These are phyloP conservation scores for Zaprionus bogoriensis DNA, from an alignment of 2,888 invertebrate species.

Conservation along the genomic window DNA sequence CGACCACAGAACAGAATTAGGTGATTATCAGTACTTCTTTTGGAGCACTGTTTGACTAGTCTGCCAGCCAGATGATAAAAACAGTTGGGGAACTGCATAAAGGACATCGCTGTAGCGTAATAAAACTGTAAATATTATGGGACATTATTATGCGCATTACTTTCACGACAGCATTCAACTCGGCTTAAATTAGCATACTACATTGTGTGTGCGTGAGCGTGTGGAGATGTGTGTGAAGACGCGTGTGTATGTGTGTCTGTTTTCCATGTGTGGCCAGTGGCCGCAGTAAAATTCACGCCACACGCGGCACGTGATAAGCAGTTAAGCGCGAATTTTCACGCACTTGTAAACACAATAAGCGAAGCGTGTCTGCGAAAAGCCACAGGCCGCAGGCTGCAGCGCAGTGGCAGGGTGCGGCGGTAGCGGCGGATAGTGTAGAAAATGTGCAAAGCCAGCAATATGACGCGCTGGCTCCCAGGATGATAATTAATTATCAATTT, in stretches of 20 bases:
- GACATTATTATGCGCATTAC: constrained; percentile 36
- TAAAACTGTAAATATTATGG: constrained; percentile 23
- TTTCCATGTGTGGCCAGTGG: constrained; percentile 40
- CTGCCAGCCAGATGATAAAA: constrained; percentile 15
- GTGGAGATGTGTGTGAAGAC: neutral
- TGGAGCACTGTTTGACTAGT: neutral
- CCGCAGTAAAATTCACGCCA: constrained; percentile 67
- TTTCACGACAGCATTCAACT: constrained; percentile 40
- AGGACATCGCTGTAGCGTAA: neutral
- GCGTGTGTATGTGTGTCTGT: constrained; percentile 18
- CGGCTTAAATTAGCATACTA: constrained; percentile 50
- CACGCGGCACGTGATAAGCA: constrained; percentile 71
- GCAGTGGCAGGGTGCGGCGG: neutral
- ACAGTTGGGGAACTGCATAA: neutral
- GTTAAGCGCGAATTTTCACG: constrained; percentile 76
- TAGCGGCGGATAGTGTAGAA: neutral
- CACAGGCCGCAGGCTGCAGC: constrained; percentile 34
- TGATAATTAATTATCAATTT: constrained; percentile 80
- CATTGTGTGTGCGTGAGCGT: constrained; percentile 15
- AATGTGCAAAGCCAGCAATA: neutral
- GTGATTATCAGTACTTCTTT: neutral
- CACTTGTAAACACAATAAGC: constrained; percentile 74
- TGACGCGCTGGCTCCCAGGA: constrained; percentile 44
- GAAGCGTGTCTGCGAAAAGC: constrained; percentile 69
- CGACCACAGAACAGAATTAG: too few relatives aligned